Evolutionary conservation across 2,797 vertebrate genomes (phyloP), one percentile per base, ranked within the genome.

Genomic region (Ceyx erithaca): DNA sequence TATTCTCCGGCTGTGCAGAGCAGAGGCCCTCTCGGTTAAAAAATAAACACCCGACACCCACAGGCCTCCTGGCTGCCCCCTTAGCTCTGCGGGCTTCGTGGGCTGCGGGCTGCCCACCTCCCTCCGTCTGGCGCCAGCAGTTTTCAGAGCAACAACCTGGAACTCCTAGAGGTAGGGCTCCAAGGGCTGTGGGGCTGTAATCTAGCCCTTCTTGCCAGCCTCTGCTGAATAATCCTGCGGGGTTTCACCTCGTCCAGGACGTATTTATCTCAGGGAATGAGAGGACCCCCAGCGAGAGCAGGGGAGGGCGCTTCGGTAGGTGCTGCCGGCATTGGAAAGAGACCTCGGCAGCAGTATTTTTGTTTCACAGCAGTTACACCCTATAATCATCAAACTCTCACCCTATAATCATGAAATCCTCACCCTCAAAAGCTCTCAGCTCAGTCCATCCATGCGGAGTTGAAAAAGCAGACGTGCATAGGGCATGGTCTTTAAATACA

Each of bases 381-480:
- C 12, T 12, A 1, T 41, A 1, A 40, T 49, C 25, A 49, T 26
- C 48, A 49, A 25, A 49, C 40, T 10, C 6, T 31, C 26, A 1
- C 43, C 28, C 12, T 12, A 1, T 45, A 1, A 40, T 49, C 48
- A 26, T 26, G 23, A 49, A 25, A 49, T 35, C 11, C 6, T 63
- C 41, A 4, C 10, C 13, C 57, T 30, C 14, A 5, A 15, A 40
- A 37, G 35, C 18, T 0, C 0, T 1, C 31, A 30, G 33, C n/a
- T 63, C 22, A 7, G 31, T 20, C 30, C 2, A 10, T 37, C 19
- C 9, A 10, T 0, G 2, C 1, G 45, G 31, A n/a, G 22, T 2
- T 20, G 20, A 6, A 54, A 35, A 66, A 37, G 14, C 58, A 40
- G 13, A 9, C 4, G 0, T 6, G 23, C 26, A 0, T 1, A 3